Evolutionary conservation across 2,888 invertebrate genomes (phyloP).

Genomic region (Agrochola circellaris): DNA sequence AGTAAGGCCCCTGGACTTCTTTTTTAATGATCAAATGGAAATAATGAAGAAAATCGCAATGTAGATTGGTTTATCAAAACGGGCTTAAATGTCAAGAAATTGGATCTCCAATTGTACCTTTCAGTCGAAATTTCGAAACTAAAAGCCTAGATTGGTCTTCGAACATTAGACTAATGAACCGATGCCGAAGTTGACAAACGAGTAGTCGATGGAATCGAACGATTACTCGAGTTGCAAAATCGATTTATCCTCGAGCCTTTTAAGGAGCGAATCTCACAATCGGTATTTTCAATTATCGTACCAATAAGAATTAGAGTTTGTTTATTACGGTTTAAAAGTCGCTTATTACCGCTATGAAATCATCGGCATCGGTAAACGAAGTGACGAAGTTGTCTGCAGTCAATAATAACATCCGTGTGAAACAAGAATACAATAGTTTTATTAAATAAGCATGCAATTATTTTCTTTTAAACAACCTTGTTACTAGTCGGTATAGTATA

Average conservation of each 20-base stretch:
- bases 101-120: background rate
- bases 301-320: background rate
- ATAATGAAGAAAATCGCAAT: background rate
- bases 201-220: slow-evolving; percentile 20
- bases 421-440: slow-evolving; percentile 30
- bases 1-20: no score
- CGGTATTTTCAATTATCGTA: slow-evolving; percentile 38
- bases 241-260: slow-evolving; percentile 35
- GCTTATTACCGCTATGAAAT: slow-evolving; percentile 1
- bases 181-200: slow-evolving; percentile 38
- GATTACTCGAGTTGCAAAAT: slow-evolving; percentile 44
- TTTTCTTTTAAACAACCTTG: slow-evolving; percentile 5
- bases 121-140: slow-evolving; percentile 18
- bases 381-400: background rate
- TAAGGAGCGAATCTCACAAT: slow-evolving; percentile 28
- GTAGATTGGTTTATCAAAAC: no score
- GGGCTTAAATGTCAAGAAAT: background rate
- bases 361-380: slow-evolving; percentile 1
- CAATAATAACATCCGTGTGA: slow-evolving; percentile 25
- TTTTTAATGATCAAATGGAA: background rate
- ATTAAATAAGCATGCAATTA: background rate
- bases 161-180: slow-evolving; percentile 32
- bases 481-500: background rate
- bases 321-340: slow-evolving; percentile 6
- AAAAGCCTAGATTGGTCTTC: background rate